Base-by-base conservation (phyloP, 2,888 invertebrate genomes). In the Apamea monoglypha region DNA sequence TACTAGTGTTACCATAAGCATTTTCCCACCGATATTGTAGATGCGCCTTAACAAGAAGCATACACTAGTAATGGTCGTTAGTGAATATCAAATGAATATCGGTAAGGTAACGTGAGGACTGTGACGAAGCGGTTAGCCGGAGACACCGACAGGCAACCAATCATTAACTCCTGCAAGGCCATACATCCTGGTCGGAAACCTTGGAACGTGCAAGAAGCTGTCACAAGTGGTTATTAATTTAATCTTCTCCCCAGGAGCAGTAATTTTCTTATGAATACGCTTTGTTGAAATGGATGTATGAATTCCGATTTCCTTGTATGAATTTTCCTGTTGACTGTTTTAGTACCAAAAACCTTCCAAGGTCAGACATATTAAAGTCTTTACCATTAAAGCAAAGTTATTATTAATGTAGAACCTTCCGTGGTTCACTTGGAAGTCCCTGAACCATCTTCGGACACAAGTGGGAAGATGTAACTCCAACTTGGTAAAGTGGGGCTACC, bases 21-120 rank as follows among this genome's bases (percentile, higher is more conserved):
- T 25, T 44, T 64, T 53, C 18, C 1, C 29, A 40, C 14, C 14
- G 25, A 53, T 61, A 14, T 69, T 71, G 36, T 85, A 64, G 21
- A 16, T 71, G 5, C 16, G 10, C 29, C 74, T 36, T 81, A 72
- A 64, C 85, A 67, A 59, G 50, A 18, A 67, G 25, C 64, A 40
- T 40, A 59, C 32, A 29, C 83, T 83, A 74, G 75, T 76, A 61
- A 66, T 72, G 80, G 59, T 85, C 70, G 70, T 85, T 87, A 78
- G 76, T 74, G 47, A 77, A 87, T 83, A 88, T 82, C 75, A 72
- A 83, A 81, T 88, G 81, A 68, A 78, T 80, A 83, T 88, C 74
- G 78, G 77, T 81, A 79, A 78, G 81, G 84, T 81, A 84, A 82
- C 77, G 71, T 69, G 83, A 86, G 70, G 76, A 77, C 73, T 84